phyloP scores from a whole-genome alignment of 2,797 vertebrate species.

The Gadopsis bispinosus region DNA sequence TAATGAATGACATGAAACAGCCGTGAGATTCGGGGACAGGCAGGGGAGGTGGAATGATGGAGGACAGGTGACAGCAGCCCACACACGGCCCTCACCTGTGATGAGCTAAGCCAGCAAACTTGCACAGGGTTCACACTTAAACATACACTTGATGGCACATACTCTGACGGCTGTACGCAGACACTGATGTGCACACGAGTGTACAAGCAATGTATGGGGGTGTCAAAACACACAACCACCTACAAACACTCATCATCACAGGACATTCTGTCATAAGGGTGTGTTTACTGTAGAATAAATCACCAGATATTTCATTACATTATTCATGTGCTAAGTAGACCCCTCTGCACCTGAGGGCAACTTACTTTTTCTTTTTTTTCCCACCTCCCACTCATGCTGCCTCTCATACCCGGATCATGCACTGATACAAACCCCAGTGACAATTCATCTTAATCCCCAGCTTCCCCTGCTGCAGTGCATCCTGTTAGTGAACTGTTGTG shows the following conservation, averaged over 20 bases:
- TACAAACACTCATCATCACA: conserved; percentile 42
- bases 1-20: conserved; percentile 85
- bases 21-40: conserved; percentile 67
- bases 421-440: conserved; percentile 61
- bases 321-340: conserved; percentile 77
- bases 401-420: conserved; percentile 55
- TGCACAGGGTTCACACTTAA: conserved; percentile 24
- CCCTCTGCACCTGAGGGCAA: conserved; percentile 65
- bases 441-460: conserved; percentile 62
- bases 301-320: conserved; percentile 64
- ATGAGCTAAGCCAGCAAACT: conserved; percentile 51
- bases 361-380: conserved; percentile 39
- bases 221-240: conserved; percentile 58
- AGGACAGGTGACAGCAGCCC: conserved; percentile 79
- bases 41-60: conserved; percentile 63
- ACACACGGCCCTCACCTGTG: conserved; percentile 67
- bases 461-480: conserved; percentile 49
- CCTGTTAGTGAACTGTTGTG: conserved; percentile 49
- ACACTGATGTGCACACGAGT: conserved; percentile 25
- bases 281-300: conserved; percentile 74
- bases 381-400: conserved; percentile 55
- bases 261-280: conserved; percentile 61
- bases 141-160: conserved; percentile 14
- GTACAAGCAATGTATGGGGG: conserved; percentile 4
- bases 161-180: conserved; percentile 17